phyloP scores from a whole-genome alignment of 2,797 vertebrate genomes.

The Chelidonichthys spinosus region DNA sequence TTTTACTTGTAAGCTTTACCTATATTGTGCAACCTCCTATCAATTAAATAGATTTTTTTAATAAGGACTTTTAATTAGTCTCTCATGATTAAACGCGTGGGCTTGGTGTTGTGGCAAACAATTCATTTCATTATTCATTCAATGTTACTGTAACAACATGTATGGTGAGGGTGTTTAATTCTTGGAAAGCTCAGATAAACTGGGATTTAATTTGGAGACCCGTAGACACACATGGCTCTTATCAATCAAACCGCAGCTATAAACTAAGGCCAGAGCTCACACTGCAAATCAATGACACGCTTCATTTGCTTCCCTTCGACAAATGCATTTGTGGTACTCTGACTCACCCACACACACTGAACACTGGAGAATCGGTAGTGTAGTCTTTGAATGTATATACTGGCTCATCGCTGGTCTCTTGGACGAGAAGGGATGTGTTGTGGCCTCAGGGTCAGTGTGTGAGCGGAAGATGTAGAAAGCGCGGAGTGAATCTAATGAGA shows the following conservation, averaged over 20 bases:
- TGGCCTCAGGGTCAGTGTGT: constrained; percentile 26
- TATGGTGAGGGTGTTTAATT: constrained; percentile 8
- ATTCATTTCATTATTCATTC: constrained; percentile 12
- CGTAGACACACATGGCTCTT: constrained; percentile 16
- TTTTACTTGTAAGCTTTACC: constrained; percentile 6
- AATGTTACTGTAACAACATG: neutral
- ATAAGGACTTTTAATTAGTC: constrained; percentile 30
- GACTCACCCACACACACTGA: constrained; percentile 24
- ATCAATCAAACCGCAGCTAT: constrained; percentile 56
- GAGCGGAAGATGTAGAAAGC: neutral
- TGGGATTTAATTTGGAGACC: constrained; percentile 33
- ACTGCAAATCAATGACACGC: constrained; percentile 72
- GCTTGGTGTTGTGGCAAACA: neutral
- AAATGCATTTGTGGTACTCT: constrained; percentile 57
- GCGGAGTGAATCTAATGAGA: neutral
- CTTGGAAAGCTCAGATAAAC: constrained; percentile 33
- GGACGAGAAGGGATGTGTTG: constrained; percentile 35
- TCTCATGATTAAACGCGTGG: constrained; percentile 23
- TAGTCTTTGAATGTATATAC: constrained; percentile 43
- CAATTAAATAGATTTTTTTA: constrained; percentile 17
- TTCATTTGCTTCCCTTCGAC: constrained; percentile 63
- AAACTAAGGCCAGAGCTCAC: constrained; percentile 43
- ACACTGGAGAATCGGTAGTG: constrained; percentile 44
- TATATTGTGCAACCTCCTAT: neutral
- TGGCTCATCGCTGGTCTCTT: constrained; percentile 44